Evolutionary conservation across 2,797 vertebrate genomes (phyloP).

Genomic region (Chelidonichthys spinosus): DNA sequence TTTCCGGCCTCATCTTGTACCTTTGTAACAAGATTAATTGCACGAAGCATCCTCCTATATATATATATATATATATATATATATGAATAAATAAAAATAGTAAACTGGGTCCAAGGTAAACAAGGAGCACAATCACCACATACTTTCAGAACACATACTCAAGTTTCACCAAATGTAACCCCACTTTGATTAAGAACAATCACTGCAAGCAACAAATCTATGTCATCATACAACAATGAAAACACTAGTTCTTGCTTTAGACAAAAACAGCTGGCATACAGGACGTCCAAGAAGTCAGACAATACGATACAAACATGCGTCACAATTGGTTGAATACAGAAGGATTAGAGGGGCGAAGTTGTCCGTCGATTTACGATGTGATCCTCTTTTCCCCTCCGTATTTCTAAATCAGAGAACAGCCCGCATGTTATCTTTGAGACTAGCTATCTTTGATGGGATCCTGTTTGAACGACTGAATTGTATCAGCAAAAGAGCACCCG

Average conservation of each 20-base stretch:
- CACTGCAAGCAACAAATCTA: slow-evolving; percentile 82
- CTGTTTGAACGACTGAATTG: slow-evolving; percentile 36
- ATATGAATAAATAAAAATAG: slow-evolving; percentile 37
- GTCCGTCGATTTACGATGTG: slow-evolving; percentile 38
- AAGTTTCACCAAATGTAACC: slow-evolving; percentile 75
- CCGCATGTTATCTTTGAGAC: slow-evolving; percentile 30
- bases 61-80: slow-evolving; percentile 28
- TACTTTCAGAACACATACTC: slow-evolving; percentile 77
- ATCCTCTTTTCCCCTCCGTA: slow-evolving; percentile 8
- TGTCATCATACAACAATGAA: slow-evolving; percentile 79
- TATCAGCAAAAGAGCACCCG: slow-evolving; percentile 67
- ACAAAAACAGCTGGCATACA: slow-evolving; percentile 80
- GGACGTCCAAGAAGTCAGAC: slow-evolving; percentile 80
- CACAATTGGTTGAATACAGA: slow-evolving; percentile 70
- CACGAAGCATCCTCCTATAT: slow-evolving; percentile 51
- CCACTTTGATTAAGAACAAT: slow-evolving; percentile 81
- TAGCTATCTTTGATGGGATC: slow-evolving; percentile 25
- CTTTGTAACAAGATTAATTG: slow-evolving; percentile 47
- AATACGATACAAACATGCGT: slow-evolving; percentile 83
- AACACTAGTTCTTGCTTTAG: slow-evolving; percentile 78
- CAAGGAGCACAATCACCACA: slow-evolving; percentile 74
- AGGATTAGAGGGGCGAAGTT: slow-evolving; percentile 42
- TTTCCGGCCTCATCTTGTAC: slow-evolving; percentile 44
- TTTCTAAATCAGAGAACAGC: slow-evolving; percentile 43
- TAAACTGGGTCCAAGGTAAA: slow-evolving; percentile 70